Evolutionary conservation across 2,113 vertebrate genomes (phyloP), one percentile per base, ranked within the genome.

Genomic region (Phalacrocorax aristotelis): DNA sequence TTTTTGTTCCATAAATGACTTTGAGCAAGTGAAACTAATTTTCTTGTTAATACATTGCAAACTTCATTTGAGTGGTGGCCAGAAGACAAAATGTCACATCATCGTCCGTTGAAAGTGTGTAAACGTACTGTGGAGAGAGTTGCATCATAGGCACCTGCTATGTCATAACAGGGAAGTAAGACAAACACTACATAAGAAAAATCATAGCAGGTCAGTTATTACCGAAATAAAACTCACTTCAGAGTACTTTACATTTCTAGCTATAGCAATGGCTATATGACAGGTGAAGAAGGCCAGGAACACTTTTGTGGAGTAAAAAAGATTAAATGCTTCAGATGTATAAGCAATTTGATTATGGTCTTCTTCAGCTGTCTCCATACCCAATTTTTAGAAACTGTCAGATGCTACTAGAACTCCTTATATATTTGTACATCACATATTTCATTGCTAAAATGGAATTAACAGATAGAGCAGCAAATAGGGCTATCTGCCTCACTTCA

Each of bases 71-170:
- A 85, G 58, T n/a, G 51, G 34, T 16, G 11, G 30, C 40, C 72
- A 79, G 66, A 75, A 78, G 16, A 62, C 30, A 71, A 90, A 87
- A 25, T 14, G 57, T 61, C 34, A n/a, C 11, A 2, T 25, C 20
- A 30, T 54, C 10, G 65, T 69, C 51, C 10, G 4, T 0, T 22
- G 38, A 80, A 80, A 42, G 3, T 6, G 5, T 1, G 1, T n/a
- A 57, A 91, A 60, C 12, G 18, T 38, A 34, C 44, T 42, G 12
- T 32, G 19, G 29, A 71, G 23, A 78, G 7, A 51, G 22, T 3
- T 83, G 34, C 46, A 62, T 46, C 18, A 5, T 26, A 72, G 61
- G 16, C 1, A 0, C 15, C 62, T 26, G 11, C 38, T 38, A 16
- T 19, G 18, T 68, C 21, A 1, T 25, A 79, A 18, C 36, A 58